Percentiles rank a stretch among this genome's conserved stretches.
Evolutionary conservation across 2,888 invertebrate genomes (phyloP).

Genomic region (Cantharis nigra): DNA sequence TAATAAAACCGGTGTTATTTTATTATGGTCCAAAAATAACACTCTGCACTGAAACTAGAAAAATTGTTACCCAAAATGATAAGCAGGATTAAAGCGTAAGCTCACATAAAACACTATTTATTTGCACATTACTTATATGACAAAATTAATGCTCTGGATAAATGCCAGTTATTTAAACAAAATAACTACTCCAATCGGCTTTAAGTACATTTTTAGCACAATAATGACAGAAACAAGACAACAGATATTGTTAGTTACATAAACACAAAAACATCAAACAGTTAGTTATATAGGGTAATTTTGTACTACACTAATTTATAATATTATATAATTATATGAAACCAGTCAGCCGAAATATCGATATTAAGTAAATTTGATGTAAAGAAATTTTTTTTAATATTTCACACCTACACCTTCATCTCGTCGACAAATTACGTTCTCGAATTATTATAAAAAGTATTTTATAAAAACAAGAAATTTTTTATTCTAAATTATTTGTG

Average conservation of each 20-base stretch:
- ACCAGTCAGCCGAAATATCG: too few species aligned
- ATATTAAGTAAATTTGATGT: too few species aligned
- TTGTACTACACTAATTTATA: not conserved
- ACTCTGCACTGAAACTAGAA: not conserved
- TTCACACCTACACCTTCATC: too few species aligned
- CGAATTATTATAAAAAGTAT: too few species aligned
- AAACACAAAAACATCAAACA: conserved; percentile 15
- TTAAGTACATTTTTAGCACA: conserved; percentile 36
- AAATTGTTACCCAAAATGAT: not conserved
- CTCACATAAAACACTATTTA: not conserved
- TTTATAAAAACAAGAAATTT: too few species aligned
- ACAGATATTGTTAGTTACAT: conserved; percentile 35
- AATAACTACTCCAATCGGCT: not conserved
- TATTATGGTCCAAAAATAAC: not conserved
- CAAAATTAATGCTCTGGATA: conserved; percentile 6
- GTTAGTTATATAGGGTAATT: not conserved
- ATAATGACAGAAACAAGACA: conserved; percentile 52
- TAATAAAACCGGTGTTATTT: not conserved
- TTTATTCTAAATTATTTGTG: too few species aligned
- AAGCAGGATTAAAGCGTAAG: not conserved
- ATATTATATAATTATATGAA: too few species aligned
- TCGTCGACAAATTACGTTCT: too few species aligned
- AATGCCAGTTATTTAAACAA: not conserved
- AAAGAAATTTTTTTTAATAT: too few species aligned
- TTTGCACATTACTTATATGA: not conserved